These are phyloP conservation scores for Drosophila villosipedis DNA, from an alignment of 2,888 invertebrate genomes.

Conservation along the genomic window DNA sequence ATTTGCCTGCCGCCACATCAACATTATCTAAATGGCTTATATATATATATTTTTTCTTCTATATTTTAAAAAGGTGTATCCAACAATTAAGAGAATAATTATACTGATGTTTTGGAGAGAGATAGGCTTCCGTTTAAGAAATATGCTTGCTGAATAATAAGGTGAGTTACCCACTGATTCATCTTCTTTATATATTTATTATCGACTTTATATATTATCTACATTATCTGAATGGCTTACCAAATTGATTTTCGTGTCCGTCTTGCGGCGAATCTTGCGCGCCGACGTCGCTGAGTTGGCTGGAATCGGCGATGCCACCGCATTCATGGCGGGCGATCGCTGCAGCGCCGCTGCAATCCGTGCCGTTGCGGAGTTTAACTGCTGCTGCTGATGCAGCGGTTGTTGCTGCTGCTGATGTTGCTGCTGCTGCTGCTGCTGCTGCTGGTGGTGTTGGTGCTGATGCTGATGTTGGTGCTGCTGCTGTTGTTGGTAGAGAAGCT, in stretches of 20 bases:
- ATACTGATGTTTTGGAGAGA: neutral
- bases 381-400: conserved; percentile 74
- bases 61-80: too few relatives aligned
- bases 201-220: too few relatives aligned
- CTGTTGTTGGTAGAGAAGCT: conserved; percentile 58
- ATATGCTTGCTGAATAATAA: neutral
- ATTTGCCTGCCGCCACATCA: too few relatives aligned
- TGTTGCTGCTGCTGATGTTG: conserved; percentile 61
- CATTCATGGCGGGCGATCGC: conserved; percentile 85
- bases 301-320: conserved; percentile 85
- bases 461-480: conserved; percentile 56
- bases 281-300: conserved; percentile 87
- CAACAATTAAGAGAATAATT: neutral
- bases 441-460: conserved; percentile 55
- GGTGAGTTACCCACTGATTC: neutral
- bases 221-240: conserved; percentile 54
- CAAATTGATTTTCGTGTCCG: conserved; percentile 87
- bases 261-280: conserved; percentile 90
- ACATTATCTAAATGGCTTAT: too few relatives aligned
- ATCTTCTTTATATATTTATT: neutral
- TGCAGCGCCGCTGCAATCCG: conserved; percentile 74
- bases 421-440: conserved; percentile 68
- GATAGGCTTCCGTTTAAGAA: neutral
- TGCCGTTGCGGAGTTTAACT: conserved; percentile 37
- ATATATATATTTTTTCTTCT: too few relatives aligned